These are phyloP conservation scores for Limenitis camilla DNA, from an alignment of 2,888 invertebrate genomes.

Conservation along the genomic window DNA sequence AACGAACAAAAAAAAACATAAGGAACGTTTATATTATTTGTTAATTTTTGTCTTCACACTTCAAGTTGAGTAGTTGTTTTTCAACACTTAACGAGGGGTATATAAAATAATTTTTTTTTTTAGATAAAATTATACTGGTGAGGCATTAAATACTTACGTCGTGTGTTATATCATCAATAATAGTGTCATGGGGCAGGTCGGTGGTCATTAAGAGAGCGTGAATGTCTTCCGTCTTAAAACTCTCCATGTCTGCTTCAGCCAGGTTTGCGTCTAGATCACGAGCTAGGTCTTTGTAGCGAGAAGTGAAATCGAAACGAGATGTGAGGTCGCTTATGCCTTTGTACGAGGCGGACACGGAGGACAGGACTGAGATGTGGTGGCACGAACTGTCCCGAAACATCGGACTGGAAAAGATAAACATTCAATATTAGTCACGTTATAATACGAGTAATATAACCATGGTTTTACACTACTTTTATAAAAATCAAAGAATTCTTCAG, in stretches of 20 bases:
- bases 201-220: slow-evolving; percentile 85
- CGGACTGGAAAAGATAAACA: slow-evolving; percentile 60
- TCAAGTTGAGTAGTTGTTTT: no score
- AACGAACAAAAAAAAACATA: no score
- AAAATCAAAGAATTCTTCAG: no score
- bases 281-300: slow-evolving; percentile 89
- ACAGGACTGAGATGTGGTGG: slow-evolving; percentile 86
- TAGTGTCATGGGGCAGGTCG: slow-evolving; percentile 80
- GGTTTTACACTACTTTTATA: background rate
- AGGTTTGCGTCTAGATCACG: slow-evolving; percentile 93
- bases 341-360: slow-evolving; percentile 87
- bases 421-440: background rate
- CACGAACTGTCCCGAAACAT: slow-evolving; percentile 86
- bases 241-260: slow-evolving; percentile 96
- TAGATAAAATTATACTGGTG: no score
- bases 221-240: slow-evolving; percentile 93
- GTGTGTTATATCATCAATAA: slow-evolving; percentile 65
- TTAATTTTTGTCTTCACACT: no score
- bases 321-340: slow-evolving; percentile 79
- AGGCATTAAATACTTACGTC: slow-evolving; percentile 51
- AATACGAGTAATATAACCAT: background rate
- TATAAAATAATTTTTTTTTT: no score
- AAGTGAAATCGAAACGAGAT: slow-evolving; percentile 67
- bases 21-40: no score
- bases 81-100: no score